phyloP scores from a whole-genome alignment of 2,113 vertebrate genomes.

The Eleginops maclovinus region DNA sequence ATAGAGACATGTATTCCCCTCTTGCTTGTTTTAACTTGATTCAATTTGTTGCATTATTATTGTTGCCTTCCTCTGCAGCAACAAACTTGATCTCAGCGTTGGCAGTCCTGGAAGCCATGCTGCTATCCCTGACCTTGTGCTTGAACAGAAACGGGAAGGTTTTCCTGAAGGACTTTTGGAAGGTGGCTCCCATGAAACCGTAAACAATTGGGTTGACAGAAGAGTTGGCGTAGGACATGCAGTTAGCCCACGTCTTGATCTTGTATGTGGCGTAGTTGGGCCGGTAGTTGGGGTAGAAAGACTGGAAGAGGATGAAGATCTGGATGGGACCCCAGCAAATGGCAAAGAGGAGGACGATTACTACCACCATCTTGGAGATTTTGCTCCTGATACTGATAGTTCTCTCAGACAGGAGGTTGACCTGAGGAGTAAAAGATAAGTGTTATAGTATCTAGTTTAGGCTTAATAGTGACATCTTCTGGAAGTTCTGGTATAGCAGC shows the following conservation, averaged over 20 bases:
- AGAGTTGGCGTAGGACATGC: slow-evolving; percentile 89
- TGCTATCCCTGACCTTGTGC: slow-evolving; percentile 85
- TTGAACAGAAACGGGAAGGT: slow-evolving; percentile 88
- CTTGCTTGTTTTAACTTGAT: not conserved
- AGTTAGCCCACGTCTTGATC: slow-evolving; percentile 89
- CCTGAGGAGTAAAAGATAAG: slow-evolving; percentile 67
- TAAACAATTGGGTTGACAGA: slow-evolving; percentile 88
- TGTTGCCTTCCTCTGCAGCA: slow-evolving; percentile 82
- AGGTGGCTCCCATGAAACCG: slow-evolving; percentile 88
- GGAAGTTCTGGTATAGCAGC: no score
- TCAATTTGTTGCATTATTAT: slow-evolving; percentile 76
- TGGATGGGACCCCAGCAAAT: slow-evolving; percentile 92
- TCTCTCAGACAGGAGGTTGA: slow-evolving; percentile 88
- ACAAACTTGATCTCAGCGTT: slow-evolving; percentile 90
- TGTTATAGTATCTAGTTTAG: not conserved
- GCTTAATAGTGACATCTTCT: no score
- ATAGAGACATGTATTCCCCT: not conserved
- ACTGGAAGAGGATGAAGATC: slow-evolving; percentile 87
- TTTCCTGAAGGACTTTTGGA: slow-evolving; percentile 88
- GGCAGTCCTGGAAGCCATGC: slow-evolving; percentile 83
- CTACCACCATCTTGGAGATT: slow-evolving; percentile 90
- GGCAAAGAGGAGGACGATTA: slow-evolving; percentile 88
- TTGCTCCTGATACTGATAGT: slow-evolving; percentile 86
- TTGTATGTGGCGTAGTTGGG: slow-evolving; percentile 85
- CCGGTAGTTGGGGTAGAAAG: slow-evolving; percentile 83